These are phyloP conservation scores for Anseranas semipalmata DNA, from an alignment of 2,113 vertebrate genomes.

Conservation along the genomic window DNA sequence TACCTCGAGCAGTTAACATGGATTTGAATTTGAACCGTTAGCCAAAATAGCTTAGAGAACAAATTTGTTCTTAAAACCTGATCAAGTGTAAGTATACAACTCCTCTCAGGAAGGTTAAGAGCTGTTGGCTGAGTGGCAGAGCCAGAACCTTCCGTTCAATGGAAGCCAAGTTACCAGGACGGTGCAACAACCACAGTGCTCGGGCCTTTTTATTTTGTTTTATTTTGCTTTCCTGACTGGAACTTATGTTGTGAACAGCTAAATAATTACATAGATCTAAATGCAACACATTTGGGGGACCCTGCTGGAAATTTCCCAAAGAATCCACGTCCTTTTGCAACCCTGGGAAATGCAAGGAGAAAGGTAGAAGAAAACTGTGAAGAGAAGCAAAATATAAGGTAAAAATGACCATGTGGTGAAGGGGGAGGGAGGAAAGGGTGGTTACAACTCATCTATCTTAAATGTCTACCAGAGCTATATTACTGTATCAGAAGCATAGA, in stretches of 20 bases:
- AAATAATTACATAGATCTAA: background rate
- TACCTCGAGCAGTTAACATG: background rate
- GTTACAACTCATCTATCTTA: background rate
- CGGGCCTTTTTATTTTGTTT: background rate
- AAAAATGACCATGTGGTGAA: background rate
- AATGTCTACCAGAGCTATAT: background rate
- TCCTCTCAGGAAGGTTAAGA: background rate
- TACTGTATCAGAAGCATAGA: background rate
- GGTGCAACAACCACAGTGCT: background rate
- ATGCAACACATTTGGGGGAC: background rate
- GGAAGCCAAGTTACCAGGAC: background rate
- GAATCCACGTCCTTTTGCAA: background rate
- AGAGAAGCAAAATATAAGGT: constrained; percentile 43
- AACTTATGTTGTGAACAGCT: background rate
- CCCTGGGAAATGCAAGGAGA: background rate
- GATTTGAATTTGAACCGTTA: background rate
- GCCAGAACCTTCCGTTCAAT: background rate
- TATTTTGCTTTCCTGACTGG: background rate
- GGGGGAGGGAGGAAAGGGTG: background rate
- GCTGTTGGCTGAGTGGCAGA: background rate
- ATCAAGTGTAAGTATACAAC: background rate
- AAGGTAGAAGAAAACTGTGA: constrained; percentile 31
- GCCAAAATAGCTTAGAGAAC: background rate
- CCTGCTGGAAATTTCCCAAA: background rate
- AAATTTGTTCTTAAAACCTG: background rate